Evolutionary conservation across 2,888 invertebrate genomes (phyloP), one percentile per base, ranked within the genome.

Genomic region (Scaptomyza caliginosa): DNA sequence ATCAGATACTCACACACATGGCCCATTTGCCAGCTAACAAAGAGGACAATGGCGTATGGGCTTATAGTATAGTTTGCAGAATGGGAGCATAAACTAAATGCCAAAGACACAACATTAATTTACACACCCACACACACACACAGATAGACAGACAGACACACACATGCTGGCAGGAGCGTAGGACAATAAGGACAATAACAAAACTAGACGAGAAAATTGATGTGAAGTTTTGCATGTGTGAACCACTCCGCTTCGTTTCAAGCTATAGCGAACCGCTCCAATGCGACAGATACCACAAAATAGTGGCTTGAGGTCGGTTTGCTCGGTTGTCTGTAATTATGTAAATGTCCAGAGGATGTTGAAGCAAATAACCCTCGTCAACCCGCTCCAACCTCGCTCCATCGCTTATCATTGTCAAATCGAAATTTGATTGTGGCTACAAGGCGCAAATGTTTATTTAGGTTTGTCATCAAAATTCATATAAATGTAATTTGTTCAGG

Each of bases 351-450:
- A 42, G 30, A n/a, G 16, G 2, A 32, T 16, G 8, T 0, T 7
- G 16, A 28, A 6, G 26, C 26, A 30, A 7, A n/a, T n/a, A 34
- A 69, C 74, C 74, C 50, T 74, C 56, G 50, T 73, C 72, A 74
- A 39, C 46, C 39, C 48, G 56, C 60, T 48, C 38, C 4, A 32
- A 3, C 26, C 1, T 8, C 2, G 3, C 32, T 32, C 40, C 63
- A 4, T 3, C 28, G 51, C 58, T 67, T 82, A 77, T 81, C 68
- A 66, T 67, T 75, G 67, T 65, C 66, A 77, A 77, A 82, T 82
- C 74, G 77, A 74, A 60, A 63, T 58, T 81, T 76, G 74, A 81
- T 70, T 65, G 34, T 43, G 68, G 51, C 17, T 30, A 54, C 23
- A 45, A 49, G 43, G 54, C 58, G 52, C 58, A 64, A 74, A 60